A percentile compares a stretch with the other conserved stretches of the same genome.
phyloP scores from a whole-genome alignment of 2,113 vertebrate species.

The Oncorhynchus nerka region DNA sequence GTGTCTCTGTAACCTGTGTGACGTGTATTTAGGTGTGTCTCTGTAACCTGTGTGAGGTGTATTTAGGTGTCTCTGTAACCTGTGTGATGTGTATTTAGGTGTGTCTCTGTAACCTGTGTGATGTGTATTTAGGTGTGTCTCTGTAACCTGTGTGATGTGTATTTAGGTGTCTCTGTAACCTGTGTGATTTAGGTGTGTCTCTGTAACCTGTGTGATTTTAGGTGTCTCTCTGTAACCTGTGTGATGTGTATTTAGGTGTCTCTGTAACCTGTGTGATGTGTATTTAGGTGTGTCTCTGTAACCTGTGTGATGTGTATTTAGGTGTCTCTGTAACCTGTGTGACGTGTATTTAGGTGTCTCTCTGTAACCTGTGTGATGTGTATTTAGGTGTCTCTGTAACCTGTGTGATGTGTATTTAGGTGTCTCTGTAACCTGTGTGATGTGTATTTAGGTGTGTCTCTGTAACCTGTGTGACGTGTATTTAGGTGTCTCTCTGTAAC shows the following conservation, averaged over 20 bases:
- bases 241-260: slow-evolving; percentile 6
- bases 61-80: not conserved
- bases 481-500: not conserved
- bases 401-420: too few relatives aligned
- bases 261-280: not conserved
- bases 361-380: too few relatives aligned
- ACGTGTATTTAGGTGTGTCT: too few relatives aligned
- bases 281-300: not conserved
- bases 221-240: not conserved
- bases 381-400: not conserved
- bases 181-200: not conserved
- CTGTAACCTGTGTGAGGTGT: not conserved
- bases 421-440: too few relatives aligned
- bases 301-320: not conserved
- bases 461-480: too few relatives aligned
- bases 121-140: not conserved
- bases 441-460: not conserved
- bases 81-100: too few relatives aligned
- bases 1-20: too few relatives aligned
- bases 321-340: too few relatives aligned
- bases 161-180: too few relatives aligned
- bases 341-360: not conserved
- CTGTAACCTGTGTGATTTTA: not conserved
- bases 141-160: too few relatives aligned
- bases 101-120: not conserved